Evolutionary conservation across 2,113 vertebrate genomes (phyloP), one percentile per base, ranked within the genome.

Genomic region (Butorides virescens): DNA sequence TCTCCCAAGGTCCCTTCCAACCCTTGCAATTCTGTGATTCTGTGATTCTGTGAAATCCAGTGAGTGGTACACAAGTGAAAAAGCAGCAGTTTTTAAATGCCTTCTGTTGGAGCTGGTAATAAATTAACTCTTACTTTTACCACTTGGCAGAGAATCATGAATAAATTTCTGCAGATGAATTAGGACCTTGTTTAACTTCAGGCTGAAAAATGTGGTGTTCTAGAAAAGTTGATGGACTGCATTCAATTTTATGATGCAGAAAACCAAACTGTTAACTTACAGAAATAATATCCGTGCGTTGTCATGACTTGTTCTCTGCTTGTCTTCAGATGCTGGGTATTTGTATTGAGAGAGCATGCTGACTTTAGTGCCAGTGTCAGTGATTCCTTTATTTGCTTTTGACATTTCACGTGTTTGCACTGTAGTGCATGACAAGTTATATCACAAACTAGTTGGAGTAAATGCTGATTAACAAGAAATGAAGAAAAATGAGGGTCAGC

Each of bases 71-170:
- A 39, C 15, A 58, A 30, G 55, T 61, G 42, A 50, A 55, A 91
- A 88, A 77, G 18, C 49, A 82, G 32, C 18, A 70, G 17, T 55
- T 90, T 92, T 80, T 14, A 56, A 77, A 77, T 92, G 56, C 30
- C 11, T 93, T 76, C 47, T 84, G n/a, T 72, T 86, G 19, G 56
- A 88, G 11, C 22, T 86, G 50, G 72, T 90, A 88, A 71, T 92
- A 95, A 93, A 94, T 96, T 96, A 96, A 94, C 92, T 90, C 78
- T 88, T 86, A 21, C 55, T 95, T 91, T 94, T 93, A 81, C 88
- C 49, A 61, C 49, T 92, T 90, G 93, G 86, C 88, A 86, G 68
- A 61, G 80, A 93, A 83, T 46, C 1, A 5, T 39, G 34, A 90
- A 92, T 84, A 88, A 46, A 80, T 84, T 93, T 96, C 52, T 78